A percentile compares a stretch with the other conserved stretches of the same genome.
These are phyloP conservation scores for Tanytarsus gracilentus DNA, from an alignment of 2,888 invertebrate genomes.

Conservation along the genomic window DNA sequence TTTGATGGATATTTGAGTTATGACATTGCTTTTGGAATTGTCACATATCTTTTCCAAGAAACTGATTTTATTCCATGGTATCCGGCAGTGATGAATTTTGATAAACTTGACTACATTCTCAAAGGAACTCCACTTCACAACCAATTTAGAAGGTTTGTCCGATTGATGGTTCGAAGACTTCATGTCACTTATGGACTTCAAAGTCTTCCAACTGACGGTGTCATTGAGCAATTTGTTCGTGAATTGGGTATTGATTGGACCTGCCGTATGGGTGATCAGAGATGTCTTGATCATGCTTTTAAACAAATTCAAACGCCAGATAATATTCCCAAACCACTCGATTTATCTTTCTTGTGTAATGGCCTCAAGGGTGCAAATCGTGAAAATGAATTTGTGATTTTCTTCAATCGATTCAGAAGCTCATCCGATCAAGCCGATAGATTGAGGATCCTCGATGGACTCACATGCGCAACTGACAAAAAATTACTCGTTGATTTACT, in stretches of 20 bases:
- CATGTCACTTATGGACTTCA: background rate
- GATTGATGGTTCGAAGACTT: background rate
- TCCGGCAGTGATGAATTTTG: background rate
- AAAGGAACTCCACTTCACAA: background rate
- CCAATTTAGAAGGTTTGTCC: slow-evolving; percentile 2
- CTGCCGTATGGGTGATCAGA: slow-evolving; percentile 3
- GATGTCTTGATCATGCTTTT: background rate
- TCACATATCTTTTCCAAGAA: slow-evolving; percentile 48
- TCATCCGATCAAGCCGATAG: slow-evolving; percentile 16
- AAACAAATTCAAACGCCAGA: background rate
- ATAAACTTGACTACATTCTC: slow-evolving; percentile 7
- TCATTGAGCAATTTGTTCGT: background rate
- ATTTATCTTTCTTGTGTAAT: slow-evolving; percentile 12
- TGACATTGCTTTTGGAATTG: slow-evolving; percentile 35
- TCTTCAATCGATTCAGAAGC: background rate
- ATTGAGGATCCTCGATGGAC: slow-evolving; percentile 14
- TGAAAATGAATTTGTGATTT: background rate
- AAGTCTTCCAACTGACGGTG: background rate
- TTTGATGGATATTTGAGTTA: slow-evolving; percentile 48
- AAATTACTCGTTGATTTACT: background rate
- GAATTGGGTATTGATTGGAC: slow-evolving; percentile 17
- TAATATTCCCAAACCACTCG: background rate
- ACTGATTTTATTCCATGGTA: slow-evolving; percentile 50
- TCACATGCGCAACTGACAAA: slow-evolving; percentile 6
- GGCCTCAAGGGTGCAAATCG: slow-evolving; percentile 7